Evolutionary conservation across 1,140 invertebrate genomes (phyloP), one percentile per base, ranked within the genome.

Genomic region (Copidosoma floridanum): DNA sequence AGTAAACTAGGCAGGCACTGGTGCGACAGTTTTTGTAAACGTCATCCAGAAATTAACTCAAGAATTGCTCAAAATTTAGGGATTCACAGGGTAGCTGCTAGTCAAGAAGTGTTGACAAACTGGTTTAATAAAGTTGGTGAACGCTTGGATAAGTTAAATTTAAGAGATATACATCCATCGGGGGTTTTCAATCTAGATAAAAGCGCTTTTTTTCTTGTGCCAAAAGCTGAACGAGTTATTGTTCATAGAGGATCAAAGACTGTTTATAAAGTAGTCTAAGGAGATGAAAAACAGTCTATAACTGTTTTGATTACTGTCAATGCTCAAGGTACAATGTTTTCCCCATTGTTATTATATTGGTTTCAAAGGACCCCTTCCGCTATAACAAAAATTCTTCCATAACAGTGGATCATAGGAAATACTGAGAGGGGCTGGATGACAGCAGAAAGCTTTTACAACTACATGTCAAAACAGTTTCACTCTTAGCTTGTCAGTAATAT

Each of bases 401-500:
- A 48, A 38, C 59, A 69, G 14, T 79, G 75, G 74, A 68, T 65
- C 35, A 27, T 74, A 18, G 75, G 76, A 35, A 48, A 62, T 37
- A 64, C 72, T 26, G 71, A 76, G 23, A 69, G 59, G 43, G 72
- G 77, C 5, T 80, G 77, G 77, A 78, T 77, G 76, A 77, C 44
- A 50, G 68, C 46, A 37, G 65, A 65, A 66, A 38, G 61, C 26
- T 80, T 78, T 67, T 79, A 70, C 62, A 72, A 78, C 62, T 79
- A 74, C 60, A 60, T 78, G n/a, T 54, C 66, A 26, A 71, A 75
- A 66, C 63, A 70, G 18, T 75, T 78, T 63, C n/a, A 73, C 63
- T 70, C 67, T 48, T 78, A 70, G 68, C 21, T 68, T 69, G 65
- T 26, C 29, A 18, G 68, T 26, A 58, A 65, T 20, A 67, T 66